A percentile compares a stretch with the other conserved stretches of the same genome.
These are phyloP conservation scores for Reticulitermes lucifugus DNA, from an alignment of 2,888 invertebrate species.

Conservation along the genomic window DNA sequence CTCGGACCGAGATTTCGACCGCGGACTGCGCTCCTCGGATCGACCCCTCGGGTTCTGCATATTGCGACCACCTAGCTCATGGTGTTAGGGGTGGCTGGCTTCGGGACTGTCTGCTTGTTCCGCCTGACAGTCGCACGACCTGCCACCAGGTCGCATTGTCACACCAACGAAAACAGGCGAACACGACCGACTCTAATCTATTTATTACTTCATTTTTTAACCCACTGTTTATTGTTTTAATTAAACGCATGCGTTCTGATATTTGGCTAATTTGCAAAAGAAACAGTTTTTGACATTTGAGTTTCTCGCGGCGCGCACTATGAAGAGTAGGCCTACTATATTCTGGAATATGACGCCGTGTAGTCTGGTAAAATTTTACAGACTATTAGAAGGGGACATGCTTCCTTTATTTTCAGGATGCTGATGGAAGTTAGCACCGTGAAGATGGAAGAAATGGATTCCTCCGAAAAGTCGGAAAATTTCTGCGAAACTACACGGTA, in stretches of 20 bases:
- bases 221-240: neutral
- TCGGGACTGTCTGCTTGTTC: neutral
- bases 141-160: conserved; percentile 72
- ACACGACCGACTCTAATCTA: conserved; percentile 27
- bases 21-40: conserved; percentile 38
- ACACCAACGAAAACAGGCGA: conserved; percentile 24
- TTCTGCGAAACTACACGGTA: too few species aligned
- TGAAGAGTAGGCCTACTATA: too few species aligned
- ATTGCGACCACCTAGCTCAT: conserved; percentile 4
- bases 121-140: neutral
- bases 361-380: too few species aligned
- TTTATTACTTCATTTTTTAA: neutral
- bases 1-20: conserved; percentile 21
- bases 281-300: too few species aligned
- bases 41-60: conserved; percentile 44
- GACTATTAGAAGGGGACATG: too few species aligned
- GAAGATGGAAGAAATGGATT: too few species aligned
- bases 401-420: too few species aligned
- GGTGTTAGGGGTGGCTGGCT: conserved; percentile 12
- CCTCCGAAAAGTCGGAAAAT: too few species aligned
- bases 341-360: too few species aligned
- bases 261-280: too few species aligned
- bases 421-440: too few species aligned
- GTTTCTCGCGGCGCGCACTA: too few species aligned
- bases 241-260: conserved; percentile 4